Conservation (phyloP, 2,113 vertebrate genomes). For the Dendrocopos noguchii region DNA sequence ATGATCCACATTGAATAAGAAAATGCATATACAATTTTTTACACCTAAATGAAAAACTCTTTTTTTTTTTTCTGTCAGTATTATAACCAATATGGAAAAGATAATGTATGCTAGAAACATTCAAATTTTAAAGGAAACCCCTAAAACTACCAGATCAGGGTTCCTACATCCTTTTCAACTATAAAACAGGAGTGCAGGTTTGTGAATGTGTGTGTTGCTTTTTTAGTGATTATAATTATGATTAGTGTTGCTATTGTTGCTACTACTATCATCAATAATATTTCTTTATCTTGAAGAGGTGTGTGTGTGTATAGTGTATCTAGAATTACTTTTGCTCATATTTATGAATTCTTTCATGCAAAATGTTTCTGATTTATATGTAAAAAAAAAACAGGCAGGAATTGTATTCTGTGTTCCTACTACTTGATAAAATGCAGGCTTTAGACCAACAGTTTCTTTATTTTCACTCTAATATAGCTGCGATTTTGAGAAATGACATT, state of each 20-base stretch:
- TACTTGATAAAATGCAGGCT: neutral
- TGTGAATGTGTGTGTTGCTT: neutral
- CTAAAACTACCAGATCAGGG: neutral
- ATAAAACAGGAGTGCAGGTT: neutral
- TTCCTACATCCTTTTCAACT: neutral
- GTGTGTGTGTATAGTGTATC: neutral
- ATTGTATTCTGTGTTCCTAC: neutral
- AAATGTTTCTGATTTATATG: neutral
- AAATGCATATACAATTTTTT: neutral
- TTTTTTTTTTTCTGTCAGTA: neutral
- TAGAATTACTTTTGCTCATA: neutral
- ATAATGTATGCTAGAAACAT: neutral
- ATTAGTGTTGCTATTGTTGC: too few relatives aligned
- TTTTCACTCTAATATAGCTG: neutral
- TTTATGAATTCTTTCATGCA: neutral
- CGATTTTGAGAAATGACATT: neutral
- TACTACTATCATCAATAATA: neutral
- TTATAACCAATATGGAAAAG: neutral
- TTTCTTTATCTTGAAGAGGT: neutral
- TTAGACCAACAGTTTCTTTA: neutral
- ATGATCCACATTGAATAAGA: neutral
- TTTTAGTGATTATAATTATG: neutral
- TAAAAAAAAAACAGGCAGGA: neutral
- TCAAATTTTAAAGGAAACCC: neutral
- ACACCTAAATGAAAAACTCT: neutral